Evolutionary conservation across 2,888 invertebrate genomes (phyloP).

Genomic region (Abscondita cerata): DNA sequence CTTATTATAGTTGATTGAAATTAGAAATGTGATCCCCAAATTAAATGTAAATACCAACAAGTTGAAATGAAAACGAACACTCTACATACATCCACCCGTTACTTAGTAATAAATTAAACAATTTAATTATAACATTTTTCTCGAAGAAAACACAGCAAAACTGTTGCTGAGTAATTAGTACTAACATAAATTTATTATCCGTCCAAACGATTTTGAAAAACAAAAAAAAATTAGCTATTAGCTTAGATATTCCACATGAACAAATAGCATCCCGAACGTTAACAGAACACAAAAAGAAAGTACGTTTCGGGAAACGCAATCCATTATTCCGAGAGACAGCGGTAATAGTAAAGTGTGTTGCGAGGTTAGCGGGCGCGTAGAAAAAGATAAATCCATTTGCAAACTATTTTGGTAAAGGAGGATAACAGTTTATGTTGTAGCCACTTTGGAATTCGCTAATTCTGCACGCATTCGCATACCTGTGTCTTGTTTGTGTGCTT

Average conservation of each 20-base stretch:
- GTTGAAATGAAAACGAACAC: too few species aligned
- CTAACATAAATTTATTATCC: constrained; percentile 30
- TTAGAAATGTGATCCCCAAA: too few species aligned
- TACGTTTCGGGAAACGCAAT: constrained; percentile 48
- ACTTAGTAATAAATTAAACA: too few species aligned
- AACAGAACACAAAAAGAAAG: constrained; percentile 39
- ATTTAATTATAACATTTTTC: too few species aligned
- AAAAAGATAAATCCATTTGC: constrained; percentile 29
- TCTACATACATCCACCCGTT: too few species aligned
- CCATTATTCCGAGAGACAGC: constrained; percentile 52
- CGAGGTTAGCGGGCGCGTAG: constrained; percentile 36
- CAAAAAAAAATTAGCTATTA: constrained; percentile 33
- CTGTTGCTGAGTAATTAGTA: constrained; percentile 21
- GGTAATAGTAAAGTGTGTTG: constrained; percentile 48
- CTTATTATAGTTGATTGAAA: too few species aligned
- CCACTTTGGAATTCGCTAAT: constrained; percentile 34
- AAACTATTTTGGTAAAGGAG: constrained; percentile 22
- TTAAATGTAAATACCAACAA: too few species aligned
- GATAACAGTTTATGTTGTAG: constrained; percentile 20
- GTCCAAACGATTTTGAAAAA: constrained; percentile 22
- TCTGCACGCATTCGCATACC: constrained; percentile 36
- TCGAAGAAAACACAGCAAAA: constrained; percentile 5
- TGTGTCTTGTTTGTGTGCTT: constrained; percentile 17
- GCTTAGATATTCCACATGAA: constrained; percentile 35
- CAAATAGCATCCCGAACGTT: constrained; percentile 37